Base-by-base conservation (phyloP, 2,113 vertebrate species). In the Lepisosteus oculatus region DNA sequence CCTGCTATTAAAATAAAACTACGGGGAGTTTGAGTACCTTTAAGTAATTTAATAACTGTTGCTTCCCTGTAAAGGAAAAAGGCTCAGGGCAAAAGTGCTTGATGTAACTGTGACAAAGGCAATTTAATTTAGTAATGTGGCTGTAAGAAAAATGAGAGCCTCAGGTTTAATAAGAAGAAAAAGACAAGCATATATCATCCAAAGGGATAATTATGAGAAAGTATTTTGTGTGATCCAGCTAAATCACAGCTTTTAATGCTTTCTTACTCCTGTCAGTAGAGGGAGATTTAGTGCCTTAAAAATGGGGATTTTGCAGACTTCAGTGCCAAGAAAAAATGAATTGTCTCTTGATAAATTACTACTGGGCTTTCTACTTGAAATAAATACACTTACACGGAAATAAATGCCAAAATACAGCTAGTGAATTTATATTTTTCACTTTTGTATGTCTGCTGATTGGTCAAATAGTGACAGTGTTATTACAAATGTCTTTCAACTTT, bases 181-280 rank as follows among this genome's bases (percentile, higher is more conserved):
- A 88, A 91, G 89, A 90, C 87, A 89, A 78, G 83, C 89, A 92
- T 92, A 92, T 86, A 92, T 92, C 92, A 91, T 92, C 92, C 79
- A 80, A 91, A 92, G 87, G 88, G 90, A 92, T 93, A 93, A 92
- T 93, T 93, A 92, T 92, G 90, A 92, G 91, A 89, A 93, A 93
- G 89, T 93, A 91, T 93, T 92, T 90, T 90, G 90, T 92, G 86
- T 90, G 90, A 93, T 92, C 89, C 87, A 85, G 90, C 89, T 92
- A 93, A 91, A 93, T 93, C 92, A 92, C 90, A 92, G 87, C 90
- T 92, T 91, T 91, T 92, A 93, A 92, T 92, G 92, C 90, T 92
- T 92, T 93, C 88, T 90, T 91, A 92, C 85, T 87, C 85, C 89
- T 90, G 90, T 92, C 90, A 93, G 88, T 92, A 84, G 79, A 88